Conservation (phyloP, 2,797 vertebrate genomes). For the Chaenodraco wilsoni region DNA sequence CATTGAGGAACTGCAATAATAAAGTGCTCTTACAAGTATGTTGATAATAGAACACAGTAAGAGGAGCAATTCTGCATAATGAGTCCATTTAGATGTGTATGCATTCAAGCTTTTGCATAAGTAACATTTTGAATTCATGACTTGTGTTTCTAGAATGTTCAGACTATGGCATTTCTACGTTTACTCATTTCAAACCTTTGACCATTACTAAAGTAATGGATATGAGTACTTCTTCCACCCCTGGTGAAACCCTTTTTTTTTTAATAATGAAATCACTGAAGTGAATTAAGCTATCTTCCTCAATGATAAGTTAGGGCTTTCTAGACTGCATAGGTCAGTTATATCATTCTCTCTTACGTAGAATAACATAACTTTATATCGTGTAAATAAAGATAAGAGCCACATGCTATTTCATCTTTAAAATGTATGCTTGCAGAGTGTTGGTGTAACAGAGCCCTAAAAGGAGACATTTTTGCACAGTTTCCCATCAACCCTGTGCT, state of each 20-base stretch:
- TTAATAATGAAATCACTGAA: conserved; percentile 17
- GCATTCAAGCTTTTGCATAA: no score
- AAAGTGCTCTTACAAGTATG: no score
- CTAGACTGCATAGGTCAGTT: conserved; percentile 35
- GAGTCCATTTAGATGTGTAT: no score
- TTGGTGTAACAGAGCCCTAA: conserved; percentile 71
- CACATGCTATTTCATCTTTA: conserved; percentile 60
- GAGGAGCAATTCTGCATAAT: no score
- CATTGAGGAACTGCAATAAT: no score
- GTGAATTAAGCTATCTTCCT: conserved; percentile 12
- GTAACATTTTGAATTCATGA: no score
- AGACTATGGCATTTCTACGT: no score
- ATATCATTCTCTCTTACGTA: conserved; percentile 37
- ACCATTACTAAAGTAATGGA: no score
- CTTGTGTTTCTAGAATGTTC: no score
- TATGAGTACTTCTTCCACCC: no score
- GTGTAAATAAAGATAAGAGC: conserved; percentile 71
- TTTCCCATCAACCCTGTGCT: conserved; percentile 73
- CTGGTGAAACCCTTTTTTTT: conserved; percentile 3
- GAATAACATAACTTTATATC: conserved; percentile 55
- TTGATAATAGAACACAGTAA: no score
- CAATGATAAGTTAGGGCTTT: conserved; percentile 44
- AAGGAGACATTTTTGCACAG: conserved; percentile 71
- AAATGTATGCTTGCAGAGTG: conserved; percentile 65
- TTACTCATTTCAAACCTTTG: no score